Conservation (phyloP, 2,113 vertebrate genomes). For the Microtus richardsoni region DNA sequence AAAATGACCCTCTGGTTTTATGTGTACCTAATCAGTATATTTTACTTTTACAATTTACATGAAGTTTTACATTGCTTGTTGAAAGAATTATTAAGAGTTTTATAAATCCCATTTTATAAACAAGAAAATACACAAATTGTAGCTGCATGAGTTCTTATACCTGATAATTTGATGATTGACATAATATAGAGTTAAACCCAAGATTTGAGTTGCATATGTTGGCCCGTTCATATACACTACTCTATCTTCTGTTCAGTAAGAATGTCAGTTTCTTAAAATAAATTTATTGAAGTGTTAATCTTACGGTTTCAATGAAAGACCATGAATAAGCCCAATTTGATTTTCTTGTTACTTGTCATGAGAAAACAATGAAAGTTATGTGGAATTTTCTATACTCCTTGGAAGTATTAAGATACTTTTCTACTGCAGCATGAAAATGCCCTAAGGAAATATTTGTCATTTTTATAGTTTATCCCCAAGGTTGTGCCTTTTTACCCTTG, state of each 20-base stretch:
- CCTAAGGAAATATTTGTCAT: conserved; percentile 47
- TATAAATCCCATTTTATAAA: neutral
- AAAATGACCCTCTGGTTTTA: neutral
- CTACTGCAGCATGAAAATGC: conserved; percentile 1
- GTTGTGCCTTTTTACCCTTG: conserved; percentile 42
- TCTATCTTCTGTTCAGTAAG: neutral
- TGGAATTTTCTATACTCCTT: neutral
- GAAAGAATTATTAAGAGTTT: conserved; percentile 9
- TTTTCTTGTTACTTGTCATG: neutral
- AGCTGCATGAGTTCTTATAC: neutral
- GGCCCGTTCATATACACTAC: neutral
- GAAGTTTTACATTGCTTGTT: neutral
- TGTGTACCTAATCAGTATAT: neutral
- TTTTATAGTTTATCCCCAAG: conserved; percentile 43
- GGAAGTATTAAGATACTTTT: conserved; percentile 43
- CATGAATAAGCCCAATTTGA: conserved; percentile 28
- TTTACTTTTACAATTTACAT: neutral
- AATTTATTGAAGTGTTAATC: conserved; percentile 2
- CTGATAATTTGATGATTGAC: neutral
- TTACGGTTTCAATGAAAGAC: neutral
- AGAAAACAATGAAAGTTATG: neutral
- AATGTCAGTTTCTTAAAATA: neutral
- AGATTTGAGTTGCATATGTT: neutral
- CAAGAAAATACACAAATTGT: conserved; percentile 21
- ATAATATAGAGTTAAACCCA: neutral